phyloP scores from a whole-genome alignment of 2,113 vertebrate genomes.

The Aspiorhynchus laticeps region DNA sequence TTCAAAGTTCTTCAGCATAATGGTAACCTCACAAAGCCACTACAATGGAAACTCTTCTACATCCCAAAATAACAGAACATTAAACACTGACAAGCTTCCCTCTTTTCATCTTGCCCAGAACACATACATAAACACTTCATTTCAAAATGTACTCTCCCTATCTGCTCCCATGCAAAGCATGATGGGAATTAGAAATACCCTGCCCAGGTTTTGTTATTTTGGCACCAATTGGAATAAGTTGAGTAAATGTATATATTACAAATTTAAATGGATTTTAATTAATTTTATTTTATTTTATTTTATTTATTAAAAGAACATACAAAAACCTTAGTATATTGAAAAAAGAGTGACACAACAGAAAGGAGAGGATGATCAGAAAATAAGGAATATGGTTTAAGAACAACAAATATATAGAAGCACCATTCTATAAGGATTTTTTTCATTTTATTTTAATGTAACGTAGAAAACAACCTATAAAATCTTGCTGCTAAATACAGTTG shows the following conservation, averaged over 20 bases:
- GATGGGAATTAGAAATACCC: not conserved
- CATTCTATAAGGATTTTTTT: no score
- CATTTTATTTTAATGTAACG: no score
- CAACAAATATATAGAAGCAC: not conserved
- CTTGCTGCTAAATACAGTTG: no score
- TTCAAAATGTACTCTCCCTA: not conserved
- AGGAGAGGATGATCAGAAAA: not conserved
- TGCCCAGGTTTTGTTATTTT: no score
- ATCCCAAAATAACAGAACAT: not conserved
- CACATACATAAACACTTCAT: not conserved
- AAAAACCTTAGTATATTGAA: not conserved
- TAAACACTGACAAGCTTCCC: not conserved
- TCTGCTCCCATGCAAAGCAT: not conserved
- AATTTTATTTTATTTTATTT: no score
- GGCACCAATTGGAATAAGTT: no score
- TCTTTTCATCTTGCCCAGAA: not conserved
- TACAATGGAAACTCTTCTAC: not conserved
- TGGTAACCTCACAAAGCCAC: not conserved
- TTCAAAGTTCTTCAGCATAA: not conserved
- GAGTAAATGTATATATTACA: no score
- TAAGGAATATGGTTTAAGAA: not conserved
- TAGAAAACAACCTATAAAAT: no score
- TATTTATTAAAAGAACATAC: not conserved
- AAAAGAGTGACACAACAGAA: not conserved
- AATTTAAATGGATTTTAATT: no score